Base-by-base conservation (phyloP, 2,888 invertebrate species). In the Cheilosia scutellata region DNA sequence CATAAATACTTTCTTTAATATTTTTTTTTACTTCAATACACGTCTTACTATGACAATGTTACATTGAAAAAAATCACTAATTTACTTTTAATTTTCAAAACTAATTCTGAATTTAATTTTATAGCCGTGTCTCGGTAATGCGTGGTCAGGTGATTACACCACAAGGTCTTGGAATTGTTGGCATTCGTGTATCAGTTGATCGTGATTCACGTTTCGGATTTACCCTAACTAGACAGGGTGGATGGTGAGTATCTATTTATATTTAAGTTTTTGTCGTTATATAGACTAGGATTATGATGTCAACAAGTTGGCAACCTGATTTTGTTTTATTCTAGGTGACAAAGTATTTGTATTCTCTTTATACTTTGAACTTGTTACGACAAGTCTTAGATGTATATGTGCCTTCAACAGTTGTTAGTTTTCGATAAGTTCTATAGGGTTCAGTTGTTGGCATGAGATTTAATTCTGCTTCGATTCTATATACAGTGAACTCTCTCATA, bases 61-160 rank as follows among this genome's bases (percentile, higher is more conserved):
- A 68, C 40, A 75, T 42, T 47, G 16, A 53, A 75, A 51, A 27
- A 78, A 74, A 60, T 7, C 13, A 58, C 20, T 58, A 4, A 37
- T 6, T 33, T 31, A 13, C 33, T 16, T 55, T 75, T 75, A 31
- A 47, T 65, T 66, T 13, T 57, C 37, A 78, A 25, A 51, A 68
- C 25, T 83, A 80, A 87, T 86, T 71, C 49, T 5, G 40, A 7
- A 68, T 51, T 66, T 70, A 57, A 65, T 87, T 86, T 94, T 94
- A 94, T 95, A 99, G 99, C 94, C 98, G 99, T 92, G 99, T 98
- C 90, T 98, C 99, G 91, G 99, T 99, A 92, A 98, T 99, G 95
- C 95, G 99, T 91, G 99, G 99, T 89, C 97, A 97, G 93, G 98
- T 99, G 91, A 95, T 98, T 89, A 97, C 98, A 87, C 96, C 96